Evolutionary conservation across 1,140 invertebrate genomes (phyloP), one percentile per base, ranked within the genome.

Genomic region (Drosophila arawakana): DNA sequence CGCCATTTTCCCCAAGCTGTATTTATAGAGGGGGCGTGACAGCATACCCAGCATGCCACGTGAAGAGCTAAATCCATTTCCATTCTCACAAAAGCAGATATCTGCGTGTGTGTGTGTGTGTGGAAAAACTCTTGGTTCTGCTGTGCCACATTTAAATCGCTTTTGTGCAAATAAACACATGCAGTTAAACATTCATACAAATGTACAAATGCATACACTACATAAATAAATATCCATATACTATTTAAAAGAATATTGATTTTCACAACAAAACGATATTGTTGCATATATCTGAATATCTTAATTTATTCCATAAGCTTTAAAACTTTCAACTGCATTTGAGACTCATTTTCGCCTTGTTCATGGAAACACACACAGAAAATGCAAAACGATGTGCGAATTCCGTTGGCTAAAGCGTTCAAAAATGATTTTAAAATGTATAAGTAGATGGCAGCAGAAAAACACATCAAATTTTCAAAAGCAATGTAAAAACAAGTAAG

Each of bases 101-200:
- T 30, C 4, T 30, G 25, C 3, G 25, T 30, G 25, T 30, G 25
- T 30, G 25, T 0, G 25, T 30, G 25, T 30, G 25, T 30, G 25
- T 18, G 39, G 60, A 81, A 74, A 70, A 82, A 78, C 62, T 47
- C 46, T 54, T 52, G 25, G 47, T 47, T 55, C 57, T 44, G 70
- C 18, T 55, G 60, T 44, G 70, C 18, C 47, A 44, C 66, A 81
- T 74, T 81, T 71, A 81, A 84, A 81, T 76, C 63, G 78, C 66
- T 57, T 57, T 73, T 68, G 50, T 65, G 59, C 74, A 78, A 81
- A 82, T 82, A 81, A 52, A 77, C 61, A 68, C 70, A 58, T 63
- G 60, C 34, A 50, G 25, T 47, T 15, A 37, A 37, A 44, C 13
- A 50, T 52, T n/a, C 25, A 13, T 34, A 52, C 11, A n/a, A 25